Conservation (phyloP, 2,888 invertebrate species). For the Agapostemon virescens region DNA sequence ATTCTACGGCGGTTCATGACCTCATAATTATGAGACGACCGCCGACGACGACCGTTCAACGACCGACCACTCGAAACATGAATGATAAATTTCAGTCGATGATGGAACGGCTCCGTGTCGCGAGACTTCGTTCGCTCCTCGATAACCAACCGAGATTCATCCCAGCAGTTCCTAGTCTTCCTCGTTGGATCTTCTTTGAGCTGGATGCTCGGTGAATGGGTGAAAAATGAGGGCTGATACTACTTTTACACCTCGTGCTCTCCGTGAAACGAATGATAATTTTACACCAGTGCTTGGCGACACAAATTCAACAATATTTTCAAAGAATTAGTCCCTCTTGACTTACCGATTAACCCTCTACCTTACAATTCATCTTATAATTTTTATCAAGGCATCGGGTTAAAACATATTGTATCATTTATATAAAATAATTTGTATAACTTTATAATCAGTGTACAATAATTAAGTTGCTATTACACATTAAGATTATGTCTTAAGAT, state of each 20-base stretch:
- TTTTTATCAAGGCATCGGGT: not conserved
- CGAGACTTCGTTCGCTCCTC: not conserved
- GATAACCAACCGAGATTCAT: not conserved
- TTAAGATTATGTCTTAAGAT: too few relatives aligned
- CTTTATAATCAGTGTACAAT: too few relatives aligned
- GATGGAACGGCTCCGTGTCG: not conserved
- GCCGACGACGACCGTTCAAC: slow-evolving; percentile 17
- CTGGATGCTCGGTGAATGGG: not conserved
- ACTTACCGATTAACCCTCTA: not conserved
- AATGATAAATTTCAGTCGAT: slow-evolving; percentile 30
- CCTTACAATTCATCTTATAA: not conserved
- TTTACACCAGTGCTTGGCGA: not conserved
- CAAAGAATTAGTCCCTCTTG: not conserved
- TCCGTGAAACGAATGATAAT: not conserved
- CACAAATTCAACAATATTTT: not conserved
- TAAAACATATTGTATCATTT: not conserved
- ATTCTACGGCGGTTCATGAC: slow-evolving; percentile 34
- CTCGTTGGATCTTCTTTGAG: not conserved
- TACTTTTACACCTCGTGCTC: not conserved
- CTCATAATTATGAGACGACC: slow-evolving; percentile 47
- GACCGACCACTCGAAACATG: slow-evolving; percentile 27
- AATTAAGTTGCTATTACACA: too few relatives aligned
- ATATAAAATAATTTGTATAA: too few relatives aligned
- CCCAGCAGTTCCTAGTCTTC: not conserved
- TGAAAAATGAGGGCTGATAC: slow-evolving; percentile 5